These are phyloP conservation scores for Trimorus sp. DNA, from an alignment of 2,888 invertebrate genomes.

Conservation along the genomic window DNA sequence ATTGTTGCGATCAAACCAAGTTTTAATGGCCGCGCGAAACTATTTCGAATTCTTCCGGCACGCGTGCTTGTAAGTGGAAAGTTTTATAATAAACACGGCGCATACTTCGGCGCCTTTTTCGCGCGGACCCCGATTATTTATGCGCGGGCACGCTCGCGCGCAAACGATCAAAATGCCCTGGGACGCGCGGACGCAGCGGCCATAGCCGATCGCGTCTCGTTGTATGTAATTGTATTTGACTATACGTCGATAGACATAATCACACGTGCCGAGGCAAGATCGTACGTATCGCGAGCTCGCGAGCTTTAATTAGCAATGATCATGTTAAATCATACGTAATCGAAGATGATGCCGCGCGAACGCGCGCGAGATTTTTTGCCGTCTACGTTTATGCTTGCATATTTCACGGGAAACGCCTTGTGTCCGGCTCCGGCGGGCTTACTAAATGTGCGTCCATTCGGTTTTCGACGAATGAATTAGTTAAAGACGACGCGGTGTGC, in stretches of 20 bases:
- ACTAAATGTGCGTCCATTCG: background rate
- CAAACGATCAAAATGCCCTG: too few species aligned
- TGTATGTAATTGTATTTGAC: slow-evolving; percentile 27
- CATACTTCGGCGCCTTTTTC: slow-evolving; percentile 6
- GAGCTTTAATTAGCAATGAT: slow-evolving; percentile 36
- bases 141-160: too few species aligned
- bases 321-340: slow-evolving; percentile 33
- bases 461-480: background rate
- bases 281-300: background rate
- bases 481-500: background rate
- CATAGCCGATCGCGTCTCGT: slow-evolving; percentile 18
- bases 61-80: slow-evolving; percentile 16
- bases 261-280: slow-evolving; percentile 19
- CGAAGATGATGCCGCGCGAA: slow-evolving; percentile 12
- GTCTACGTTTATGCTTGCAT: slow-evolving; percentile 10
- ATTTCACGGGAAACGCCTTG: slow-evolving; percentile 3
- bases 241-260: slow-evolving; percentile 22
- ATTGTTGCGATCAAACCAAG: slow-evolving; percentile 43
- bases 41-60: slow-evolving; percentile 28
- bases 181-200: background rate
- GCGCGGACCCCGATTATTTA: too few species aligned
- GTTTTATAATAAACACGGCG: slow-evolving; percentile 29
- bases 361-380: background rate
- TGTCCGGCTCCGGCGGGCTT: background rate
- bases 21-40: slow-evolving; percentile 36